Percentiles rank a stretch among this genome's conserved stretches.
phyloP scores from a whole-genome alignment of 2,113 vertebrate genomes.

The Anguilla rostrata region DNA sequence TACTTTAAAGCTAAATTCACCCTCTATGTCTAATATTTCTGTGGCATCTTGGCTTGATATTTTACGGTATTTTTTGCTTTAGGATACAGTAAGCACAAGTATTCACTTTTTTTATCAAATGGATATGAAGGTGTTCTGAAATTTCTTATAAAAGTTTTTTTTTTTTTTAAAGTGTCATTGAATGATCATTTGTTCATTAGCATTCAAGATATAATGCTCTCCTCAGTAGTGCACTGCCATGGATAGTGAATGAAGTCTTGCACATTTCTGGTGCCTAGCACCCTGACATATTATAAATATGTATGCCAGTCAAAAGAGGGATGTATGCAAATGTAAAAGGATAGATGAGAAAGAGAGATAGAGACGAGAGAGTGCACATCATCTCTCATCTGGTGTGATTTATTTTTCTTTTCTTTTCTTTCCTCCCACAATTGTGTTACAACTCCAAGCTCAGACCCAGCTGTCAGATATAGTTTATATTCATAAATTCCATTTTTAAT shows the following conservation, averaged over 20 bases:
- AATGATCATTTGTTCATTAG: background rate
- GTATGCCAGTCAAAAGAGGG: conserved; percentile 31
- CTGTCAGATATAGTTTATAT: conserved; percentile 53
- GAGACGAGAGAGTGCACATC: conserved; percentile 31
- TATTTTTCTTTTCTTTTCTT: conserved; percentile 48
- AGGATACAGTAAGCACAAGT: too few relatives aligned
- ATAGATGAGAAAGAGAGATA: conserved; percentile 26
- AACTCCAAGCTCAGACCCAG: conserved; percentile 43
- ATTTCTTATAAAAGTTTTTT: background rate
- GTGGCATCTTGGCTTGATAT: too few relatives aligned
- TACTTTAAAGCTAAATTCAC: too few relatives aligned
- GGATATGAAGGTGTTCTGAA: too few relatives aligned
- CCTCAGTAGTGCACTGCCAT: background rate
- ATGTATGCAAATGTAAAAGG: conserved; percentile 1
- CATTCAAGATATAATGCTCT: background rate
- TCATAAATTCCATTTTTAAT: conserved; percentile 56
- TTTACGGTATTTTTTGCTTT: too few relatives aligned
- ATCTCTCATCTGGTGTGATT: conserved; percentile 25
- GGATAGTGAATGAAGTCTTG: background rate
- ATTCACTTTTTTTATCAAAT: too few relatives aligned
- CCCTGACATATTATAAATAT: conserved; percentile 35
- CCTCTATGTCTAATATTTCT: too few relatives aligned
- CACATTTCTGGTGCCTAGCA: background rate
- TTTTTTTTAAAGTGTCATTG: background rate
- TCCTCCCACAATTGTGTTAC: conserved; percentile 14